Conservation (phyloP, 2,797 vertebrate species). For the Chiloscyllium punctatum region DNA sequence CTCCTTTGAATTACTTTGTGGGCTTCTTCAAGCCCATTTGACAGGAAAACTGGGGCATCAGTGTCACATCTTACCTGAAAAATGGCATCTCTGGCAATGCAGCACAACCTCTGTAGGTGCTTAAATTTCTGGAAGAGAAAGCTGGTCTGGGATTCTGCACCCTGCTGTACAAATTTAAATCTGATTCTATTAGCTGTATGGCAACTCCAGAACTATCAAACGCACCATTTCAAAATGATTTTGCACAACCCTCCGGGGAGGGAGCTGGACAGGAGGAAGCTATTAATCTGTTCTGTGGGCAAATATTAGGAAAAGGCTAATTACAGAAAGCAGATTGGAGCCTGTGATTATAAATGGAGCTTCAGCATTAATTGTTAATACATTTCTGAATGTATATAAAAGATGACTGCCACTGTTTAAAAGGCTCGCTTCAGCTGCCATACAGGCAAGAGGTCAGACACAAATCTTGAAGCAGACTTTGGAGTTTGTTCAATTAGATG, state of each 20-base stretch:
- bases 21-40: neutral
- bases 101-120: neutral
- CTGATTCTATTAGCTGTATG: slow-evolving; percentile 93
- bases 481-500: neutral
- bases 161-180: slow-evolving; percentile 75
- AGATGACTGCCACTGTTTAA: neutral
- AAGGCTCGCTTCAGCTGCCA: neutral
- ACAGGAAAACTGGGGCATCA: neutral
- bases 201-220: slow-evolving; percentile 92
- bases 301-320: slow-evolving; percentile 99
- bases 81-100: neutral
- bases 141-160: slow-evolving; percentile 70
- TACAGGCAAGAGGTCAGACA: neutral
- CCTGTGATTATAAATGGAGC: slow-evolving; percentile 60
- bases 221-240: slow-evolving; percentile 99
- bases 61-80: neutral
- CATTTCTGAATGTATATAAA: slow-evolving; percentile 21
- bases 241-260: slow-evolving; percentile 89
- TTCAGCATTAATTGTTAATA: slow-evolving; percentile 35
- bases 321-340: slow-evolving; percentile 93
- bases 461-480: neutral
- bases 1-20: neutral
- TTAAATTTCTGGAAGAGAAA: slow-evolving; percentile 23
- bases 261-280: slow-evolving; percentile 61
- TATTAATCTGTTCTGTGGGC: slow-evolving; percentile 91